These are phyloP conservation scores for Heliornis fulica DNA, from an alignment of 2,113 vertebrate species.

Conservation along the genomic window DNA sequence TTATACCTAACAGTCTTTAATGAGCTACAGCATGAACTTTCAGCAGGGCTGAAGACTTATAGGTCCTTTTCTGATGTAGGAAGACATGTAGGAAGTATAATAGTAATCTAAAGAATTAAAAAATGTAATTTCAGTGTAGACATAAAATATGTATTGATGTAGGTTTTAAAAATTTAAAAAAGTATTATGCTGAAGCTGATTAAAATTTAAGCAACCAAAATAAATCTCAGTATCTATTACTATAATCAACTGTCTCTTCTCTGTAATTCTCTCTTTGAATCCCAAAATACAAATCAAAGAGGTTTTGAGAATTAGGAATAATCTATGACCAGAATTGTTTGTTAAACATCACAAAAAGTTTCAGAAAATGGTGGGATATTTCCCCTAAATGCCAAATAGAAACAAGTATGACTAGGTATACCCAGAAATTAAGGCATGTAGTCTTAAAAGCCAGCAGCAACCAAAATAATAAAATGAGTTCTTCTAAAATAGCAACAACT, in stretches of 20 bases:
- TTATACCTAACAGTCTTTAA: background rate
- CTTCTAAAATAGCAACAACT: slow-evolving; percentile 33
- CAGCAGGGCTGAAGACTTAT: background rate
- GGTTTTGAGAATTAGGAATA: background rate
- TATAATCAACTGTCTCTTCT: background rate
- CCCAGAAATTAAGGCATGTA: background rate
- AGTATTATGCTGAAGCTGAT: background rate
- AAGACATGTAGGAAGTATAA: background rate
- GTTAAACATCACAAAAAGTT: background rate
- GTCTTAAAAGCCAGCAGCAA: background rate
- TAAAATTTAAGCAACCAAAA: background rate
- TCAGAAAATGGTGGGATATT: background rate
- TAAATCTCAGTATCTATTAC: background rate
- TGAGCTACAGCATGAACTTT: background rate
- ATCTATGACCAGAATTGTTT: background rate
- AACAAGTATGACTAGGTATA: background rate
- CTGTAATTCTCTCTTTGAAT: background rate
- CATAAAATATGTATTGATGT: background rate
- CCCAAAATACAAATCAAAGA: background rate
- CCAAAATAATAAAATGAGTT: slow-evolving; percentile 13
- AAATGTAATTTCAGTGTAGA: background rate
- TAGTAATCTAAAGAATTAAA: background rate
- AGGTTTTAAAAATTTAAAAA: background rate
- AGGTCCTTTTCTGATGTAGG: background rate
- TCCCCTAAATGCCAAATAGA: background rate